Evolutionary conservation across 2,113 vertebrate genomes (phyloP), one percentile per base, ranked within the genome.

Genomic region (Menura novaehollandiae): DNA sequence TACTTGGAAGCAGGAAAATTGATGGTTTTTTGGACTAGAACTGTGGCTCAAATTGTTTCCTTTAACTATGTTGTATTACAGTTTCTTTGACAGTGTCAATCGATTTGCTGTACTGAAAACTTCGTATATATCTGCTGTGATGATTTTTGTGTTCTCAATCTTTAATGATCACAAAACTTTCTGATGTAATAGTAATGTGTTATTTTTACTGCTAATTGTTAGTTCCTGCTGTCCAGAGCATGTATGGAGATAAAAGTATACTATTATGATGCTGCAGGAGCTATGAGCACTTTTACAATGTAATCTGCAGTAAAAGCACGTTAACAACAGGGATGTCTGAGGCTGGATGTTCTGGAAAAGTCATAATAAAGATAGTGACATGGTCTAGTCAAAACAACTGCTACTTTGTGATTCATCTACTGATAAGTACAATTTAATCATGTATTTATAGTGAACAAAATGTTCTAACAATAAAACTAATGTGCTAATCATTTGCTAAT

Each of bases 401-500:
- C 77, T 81, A 44, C 56, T 85, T 78, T 75, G 46, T 69, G 69
- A 72, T 75, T 88, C 66, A 60, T 56, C 33, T 69, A 59, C 41
- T 1, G 1, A 79, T 83, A 90, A 91, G 39, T 59, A 71, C 22
- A 76, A 35, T 88, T 55, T 74, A 68, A 83, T 63, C 37, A 78
- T 9, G 10, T 51, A 64, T 51, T 94, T 89, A 44, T 32, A 51
- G 66, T 53, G 33, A 92, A 58, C 52, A 93, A 58, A 78, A 76
- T 69, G 69, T 74, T 95, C 59, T 76, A 88, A 64, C 62, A 82
- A 51, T 73, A 78, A 89, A 94, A 85, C 52, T 96, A 93, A 97
- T 49, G 15, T 85, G 83, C 47, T 76, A 77, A 43, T 94, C 18
- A 93, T 97, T 95, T 98, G 53, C n/a, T 81, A 60, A 95, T 97